Evolutionary conservation across 2,113 vertebrate genomes (phyloP), one percentile per base, ranked within the genome.

Genomic region (Penelope pileata): DNA sequence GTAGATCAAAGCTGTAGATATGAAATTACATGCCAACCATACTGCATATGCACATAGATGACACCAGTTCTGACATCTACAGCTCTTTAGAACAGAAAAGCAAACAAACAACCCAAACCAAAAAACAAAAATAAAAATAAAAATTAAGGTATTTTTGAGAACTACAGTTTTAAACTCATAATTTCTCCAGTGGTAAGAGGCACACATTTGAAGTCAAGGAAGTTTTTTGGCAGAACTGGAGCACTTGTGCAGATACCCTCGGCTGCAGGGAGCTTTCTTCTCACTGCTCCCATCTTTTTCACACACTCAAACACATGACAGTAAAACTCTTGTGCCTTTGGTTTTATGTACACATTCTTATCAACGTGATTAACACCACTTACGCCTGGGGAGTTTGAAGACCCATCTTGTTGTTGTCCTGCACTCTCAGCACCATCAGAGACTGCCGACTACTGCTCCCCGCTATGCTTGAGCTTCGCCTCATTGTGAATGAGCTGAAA

Each of bases 321-420:
- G 42, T 18, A 38, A 60, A 45, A 36, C 48, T 48, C n/a, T 53
- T 66, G 23, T 45, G 30, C 63, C 27, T 27, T 47, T 34, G 17
- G 17, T 19, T 54, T 70, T 42, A 38, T 6, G 17, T 42, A 59
- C 10, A 16, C 50, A 22, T 64, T 82, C 40, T 64, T 53, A 81
- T 26, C 22, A 53, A 72, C 1, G 6, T 7, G 7, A 72, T 7
- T 29, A 40, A 51, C 22, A 50, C 85, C 83, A 97, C 97, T 95
- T 96, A 99, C 99, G 87, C 98, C 94, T 99, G 98, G 34, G 99
- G 99, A 2, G 99, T 99, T 10, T 98, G 97, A 85, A 98, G 98
- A 70, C 98, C 98, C 94, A 97, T 98, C 94, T 98, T 98, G 97
- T 98, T 98, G 83, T 9, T 96, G 91, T 99, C 99, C 48, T 98